phyloP scores from a whole-genome alignment of 2,888 invertebrate genomes.

The Artemia sinica region DNA sequence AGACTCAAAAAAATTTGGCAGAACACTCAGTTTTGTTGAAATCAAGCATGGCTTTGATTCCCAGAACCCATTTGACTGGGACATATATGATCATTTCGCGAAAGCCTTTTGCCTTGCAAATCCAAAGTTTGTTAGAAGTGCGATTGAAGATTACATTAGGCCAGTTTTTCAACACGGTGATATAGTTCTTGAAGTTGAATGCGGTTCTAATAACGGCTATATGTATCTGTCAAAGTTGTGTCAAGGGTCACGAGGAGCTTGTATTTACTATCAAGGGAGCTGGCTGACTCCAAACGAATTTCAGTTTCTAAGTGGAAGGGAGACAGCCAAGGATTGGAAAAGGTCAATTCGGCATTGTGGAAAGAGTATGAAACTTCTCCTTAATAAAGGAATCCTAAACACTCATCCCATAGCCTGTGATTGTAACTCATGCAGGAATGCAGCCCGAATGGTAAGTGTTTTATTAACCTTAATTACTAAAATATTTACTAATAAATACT shows the following conservation, averaged over 20 bases:
- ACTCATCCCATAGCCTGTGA: slow-evolving; percentile 33
- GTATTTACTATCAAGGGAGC: slow-evolving; percentile 31
- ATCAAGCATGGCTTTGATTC: too few species aligned
- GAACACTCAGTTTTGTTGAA: too few species aligned
- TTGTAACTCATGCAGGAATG: slow-evolving; percentile 30
- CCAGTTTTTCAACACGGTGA: slow-evolving; percentile 27
- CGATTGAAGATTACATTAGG: slow-evolving; percentile 26
- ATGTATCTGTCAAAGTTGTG: slow-evolving; percentile 32
- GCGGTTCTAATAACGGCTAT: slow-evolving; percentile 31
- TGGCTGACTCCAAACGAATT: slow-evolving; percentile 38
- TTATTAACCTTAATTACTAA: not conserved
- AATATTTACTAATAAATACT: not conserved
- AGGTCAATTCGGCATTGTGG: slow-evolving; percentile 34
- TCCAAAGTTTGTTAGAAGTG: slow-evolving; percentile 22
- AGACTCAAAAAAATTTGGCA: too few species aligned
- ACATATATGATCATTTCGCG: not conserved
- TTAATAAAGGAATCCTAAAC: slow-evolving; percentile 34
- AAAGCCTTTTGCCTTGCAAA: slow-evolving; percentile 16
- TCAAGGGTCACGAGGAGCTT: slow-evolving; percentile 36
- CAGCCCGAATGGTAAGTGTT: slow-evolving; percentile 9
- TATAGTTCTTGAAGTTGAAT: slow-evolving; percentile 31
- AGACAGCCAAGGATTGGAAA: slow-evolving; percentile 37
- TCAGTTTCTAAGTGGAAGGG: slow-evolving; percentile 35
- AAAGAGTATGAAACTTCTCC: slow-evolving; percentile 34
- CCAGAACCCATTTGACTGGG: not conserved